Percentiles rank a stretch among this genome's conserved stretches.
phyloP scores from a whole-genome alignment of 2,113 vertebrate genomes.

The Ammospiza caudacuta region DNA sequence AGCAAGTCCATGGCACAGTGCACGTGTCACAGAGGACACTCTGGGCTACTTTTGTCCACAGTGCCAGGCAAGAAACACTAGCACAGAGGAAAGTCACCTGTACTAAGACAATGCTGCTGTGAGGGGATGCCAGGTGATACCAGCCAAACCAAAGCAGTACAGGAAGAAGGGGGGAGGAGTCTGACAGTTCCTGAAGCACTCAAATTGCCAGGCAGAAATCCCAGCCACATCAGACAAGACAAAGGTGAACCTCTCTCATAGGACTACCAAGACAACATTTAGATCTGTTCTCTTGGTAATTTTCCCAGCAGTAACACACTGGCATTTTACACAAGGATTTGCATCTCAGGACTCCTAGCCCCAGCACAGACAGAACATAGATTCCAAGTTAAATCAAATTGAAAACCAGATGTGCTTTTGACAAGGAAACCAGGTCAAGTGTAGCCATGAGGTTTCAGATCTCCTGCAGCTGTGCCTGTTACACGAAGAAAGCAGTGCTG shows the following conservation, averaged over 20 bases:
- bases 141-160: neutral
- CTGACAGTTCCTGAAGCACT: neutral
- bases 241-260: neutral
- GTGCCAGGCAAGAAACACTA: neutral
- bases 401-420: conserved; percentile 37
- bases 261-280: neutral
- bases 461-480: conserved; percentile 6
- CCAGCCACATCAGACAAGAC: neutral
- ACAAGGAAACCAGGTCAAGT: conserved; percentile 46
- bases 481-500: neutral
- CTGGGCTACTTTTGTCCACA: neutral
- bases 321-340: neutral
- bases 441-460: neutral
- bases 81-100: neutral
- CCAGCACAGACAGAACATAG: neutral
- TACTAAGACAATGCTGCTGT: accelerated
- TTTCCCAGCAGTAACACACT: neutral
- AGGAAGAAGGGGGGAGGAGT: neutral
- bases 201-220: neutral
- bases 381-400: neutral
- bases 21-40: accelerated
- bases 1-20: neutral
- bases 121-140: neutral
- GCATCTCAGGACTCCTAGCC: neutral
- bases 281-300: neutral